Evolutionary conservation across 2,113 vertebrate genomes (phyloP).

Genomic region (Ophthalmolycus amberensis): DNA sequence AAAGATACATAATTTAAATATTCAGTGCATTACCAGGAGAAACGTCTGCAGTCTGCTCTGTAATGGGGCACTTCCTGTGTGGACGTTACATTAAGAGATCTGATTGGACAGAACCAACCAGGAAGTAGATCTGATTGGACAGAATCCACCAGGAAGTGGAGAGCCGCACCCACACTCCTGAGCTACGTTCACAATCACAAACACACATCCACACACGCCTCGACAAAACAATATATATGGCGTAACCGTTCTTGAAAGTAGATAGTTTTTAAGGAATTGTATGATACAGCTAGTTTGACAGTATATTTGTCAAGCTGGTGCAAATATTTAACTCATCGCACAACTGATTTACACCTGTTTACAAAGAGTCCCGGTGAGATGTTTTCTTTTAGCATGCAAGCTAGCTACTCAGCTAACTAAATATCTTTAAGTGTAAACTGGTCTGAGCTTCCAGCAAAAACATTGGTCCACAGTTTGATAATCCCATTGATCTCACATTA

Average conservation of each 20-base stretch:
- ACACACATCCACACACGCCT: neutral
- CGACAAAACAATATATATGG: neutral
- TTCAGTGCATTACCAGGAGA: neutral
- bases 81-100: neutral
- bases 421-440: neutral
- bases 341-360: conserved; percentile 8
- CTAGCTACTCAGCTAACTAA: conserved; percentile 37
- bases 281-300: neutral
- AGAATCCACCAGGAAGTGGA: conserved; percentile 16
- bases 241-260: neutral
- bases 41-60: neutral
- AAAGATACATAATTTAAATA: neutral
- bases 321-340: neutral
- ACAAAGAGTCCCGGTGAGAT: conserved; percentile 56
- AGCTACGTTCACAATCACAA: conserved; percentile 62
- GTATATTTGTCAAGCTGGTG: neutral
- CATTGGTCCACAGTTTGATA: fast-evolving
- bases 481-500: neutral
- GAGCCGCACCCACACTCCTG: conserved; percentile 48
- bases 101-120: conserved; percentile 55
- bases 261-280: neutral
- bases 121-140: conserved; percentile 56
- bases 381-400: conserved; percentile 39
- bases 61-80: neutral
- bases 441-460: neutral